These are phyloP conservation scores for Rhynchomys soricoides DNA, from an alignment of 2,113 vertebrate genomes.

Conservation along the genomic window DNA sequence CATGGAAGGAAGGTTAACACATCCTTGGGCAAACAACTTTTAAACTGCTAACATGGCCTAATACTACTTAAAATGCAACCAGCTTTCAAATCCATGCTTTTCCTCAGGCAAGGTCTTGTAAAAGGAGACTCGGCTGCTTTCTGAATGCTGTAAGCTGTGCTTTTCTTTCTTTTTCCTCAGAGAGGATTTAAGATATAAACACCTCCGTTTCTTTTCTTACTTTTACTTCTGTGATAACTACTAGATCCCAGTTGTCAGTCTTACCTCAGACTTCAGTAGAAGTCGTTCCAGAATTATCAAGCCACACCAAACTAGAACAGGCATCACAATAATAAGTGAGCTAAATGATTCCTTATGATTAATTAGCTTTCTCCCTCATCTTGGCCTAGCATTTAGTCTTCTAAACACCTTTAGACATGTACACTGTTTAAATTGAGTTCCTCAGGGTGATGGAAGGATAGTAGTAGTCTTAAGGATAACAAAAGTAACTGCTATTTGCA, in stretches of 20 bases:
- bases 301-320: neutral
- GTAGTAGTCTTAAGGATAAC: neutral
- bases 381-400: neutral
- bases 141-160: neutral
- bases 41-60: neutral
- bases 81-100: constrained; percentile 59
- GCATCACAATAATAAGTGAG: neutral
- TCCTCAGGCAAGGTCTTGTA: constrained; percentile 30
- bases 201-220: neutral
- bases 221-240: neutral
- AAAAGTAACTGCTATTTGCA: neutral
- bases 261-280: neutral
- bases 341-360: neutral
- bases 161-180: neutral
- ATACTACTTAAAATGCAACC: constrained; percentile 57
- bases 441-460: neutral
- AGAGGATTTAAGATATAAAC: constrained; percentile 49
- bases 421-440: neutral
- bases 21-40: constrained; percentile 56
- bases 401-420: neutral
- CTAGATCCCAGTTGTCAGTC: neutral
- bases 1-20: constrained; percentile 49
- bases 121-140: neutral
- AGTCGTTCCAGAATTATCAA: neutral
- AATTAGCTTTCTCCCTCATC: neutral